These are phyloP conservation scores for Antheraea yamamai DNA, from an alignment of 2,888 invertebrate species.

Conservation along the genomic window DNA sequence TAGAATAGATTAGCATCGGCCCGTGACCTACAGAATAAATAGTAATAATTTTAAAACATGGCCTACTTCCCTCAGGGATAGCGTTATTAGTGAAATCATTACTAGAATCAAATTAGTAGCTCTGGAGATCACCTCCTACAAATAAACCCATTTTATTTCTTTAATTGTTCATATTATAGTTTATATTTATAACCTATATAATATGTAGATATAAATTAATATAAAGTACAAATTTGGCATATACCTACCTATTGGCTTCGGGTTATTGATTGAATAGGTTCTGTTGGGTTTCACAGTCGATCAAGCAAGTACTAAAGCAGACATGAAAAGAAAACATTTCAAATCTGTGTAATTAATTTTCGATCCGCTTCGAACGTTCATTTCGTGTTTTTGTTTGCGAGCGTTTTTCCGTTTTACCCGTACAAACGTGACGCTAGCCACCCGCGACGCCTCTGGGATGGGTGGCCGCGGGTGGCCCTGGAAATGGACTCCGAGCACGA, in stretches of 20 bases:
- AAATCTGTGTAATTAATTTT: slow-evolving; percentile 73
- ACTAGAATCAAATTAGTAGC: too few relatives aligned
- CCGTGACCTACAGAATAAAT: too few relatives aligned
- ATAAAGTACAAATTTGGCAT: too few relatives aligned
- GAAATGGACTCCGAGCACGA: slow-evolving; percentile 60
- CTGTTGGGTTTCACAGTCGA: slow-evolving; percentile 4
- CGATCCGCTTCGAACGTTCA: slow-evolving; percentile 65
- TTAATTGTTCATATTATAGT: too few relatives aligned
- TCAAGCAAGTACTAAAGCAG: slow-evolving; percentile 12
- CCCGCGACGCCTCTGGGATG: slow-evolving; percentile 30
- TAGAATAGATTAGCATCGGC: too few relatives aligned
- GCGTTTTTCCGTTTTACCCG: slow-evolving; percentile 60
- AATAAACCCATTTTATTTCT: too few relatives aligned
- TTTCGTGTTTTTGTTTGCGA: slow-evolving; percentile 64
- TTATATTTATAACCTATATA: too few relatives aligned
- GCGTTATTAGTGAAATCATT: too few relatives aligned
- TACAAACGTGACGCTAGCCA: slow-evolving; percentile 63
- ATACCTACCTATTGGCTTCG: neutral
- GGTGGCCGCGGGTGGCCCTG: slow-evolving; percentile 37
- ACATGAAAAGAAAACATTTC: slow-evolving; percentile 48
- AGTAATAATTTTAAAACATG: too few relatives aligned
- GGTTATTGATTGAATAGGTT: neutral
- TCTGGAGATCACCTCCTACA: too few relatives aligned
- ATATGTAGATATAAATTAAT: too few relatives aligned
- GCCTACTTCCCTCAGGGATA: too few relatives aligned